Base-by-base conservation (phyloP, 2,888 invertebrate genomes). In the Sepioteuthis lessoniana region DNA sequence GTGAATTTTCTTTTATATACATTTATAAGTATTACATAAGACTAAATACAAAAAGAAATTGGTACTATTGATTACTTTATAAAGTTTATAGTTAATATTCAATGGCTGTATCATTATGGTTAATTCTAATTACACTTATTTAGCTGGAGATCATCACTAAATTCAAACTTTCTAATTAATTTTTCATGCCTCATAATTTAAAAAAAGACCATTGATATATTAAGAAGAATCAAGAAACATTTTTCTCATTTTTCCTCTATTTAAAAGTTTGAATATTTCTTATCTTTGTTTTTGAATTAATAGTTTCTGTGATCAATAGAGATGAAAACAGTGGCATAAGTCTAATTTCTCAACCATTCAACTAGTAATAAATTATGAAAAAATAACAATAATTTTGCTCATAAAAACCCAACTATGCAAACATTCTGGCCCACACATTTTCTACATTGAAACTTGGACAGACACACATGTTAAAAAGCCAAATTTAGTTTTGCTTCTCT, bases 391-490 rank as follows among this genome's bases (percentile, higher is more conserved):
- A 25, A 55, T 3, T 55, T 55, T 55, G 55, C 55, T 55, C 55
- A 55, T 55, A 55, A n/a, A 76, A 76, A 76, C 10, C 10, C n/a
- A n/a, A 76, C 8, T n/a, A 76, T 76, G 10, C 76, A 76, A 76
- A 76, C n/a, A 76, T 76, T 76, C n/a, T 76, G 76, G n/a, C 76
- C 31, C 76, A 76, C 76, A 76, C 76, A 76, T 76, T 76, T 76
- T 76, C n/a, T n/a, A 76, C n/a, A 76, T 35, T 10, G 13, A 35
- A n/a, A 76, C 16, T 16, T 76, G 35, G 76, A 76, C 76, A 76
- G 76, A n/a, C n/a, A 19, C 76, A 76, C n/a, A 76, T 35, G n/a
- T 76, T n/a, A n/a, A 76, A 28, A 60, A 60, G 28, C 31, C 60
- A 60, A 28, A 8, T 60, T 76, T 76, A 3, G 16, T 76, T 76